Conservation (phyloP, 1,140 invertebrate species). For the Oreohelix idahoensis region DNA sequence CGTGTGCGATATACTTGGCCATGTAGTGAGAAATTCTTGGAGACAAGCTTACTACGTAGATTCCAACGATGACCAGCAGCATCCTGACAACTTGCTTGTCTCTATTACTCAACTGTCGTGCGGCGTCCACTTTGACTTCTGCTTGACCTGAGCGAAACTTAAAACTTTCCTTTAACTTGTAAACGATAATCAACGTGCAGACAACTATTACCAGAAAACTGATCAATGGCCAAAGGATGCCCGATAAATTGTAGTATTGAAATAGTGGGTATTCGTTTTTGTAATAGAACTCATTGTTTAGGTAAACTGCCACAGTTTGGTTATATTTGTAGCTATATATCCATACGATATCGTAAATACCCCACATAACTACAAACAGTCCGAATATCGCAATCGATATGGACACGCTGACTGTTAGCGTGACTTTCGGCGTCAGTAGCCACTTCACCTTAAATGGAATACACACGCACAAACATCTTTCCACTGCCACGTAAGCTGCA, state of each 20-base stretch:
- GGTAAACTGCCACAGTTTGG: conserved; percentile 7
- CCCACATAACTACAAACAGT: conserved; percentile 20
- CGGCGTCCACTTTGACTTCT: not conserved
- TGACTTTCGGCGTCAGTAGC: conserved; percentile 14
- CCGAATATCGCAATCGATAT: conserved; percentile 1
- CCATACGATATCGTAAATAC: conserved; percentile 31
- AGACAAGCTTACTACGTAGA: not conserved
- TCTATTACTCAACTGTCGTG: not conserved
- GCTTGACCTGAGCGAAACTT: conserved; percentile 1
- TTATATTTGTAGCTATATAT: not conserved
- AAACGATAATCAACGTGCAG: conserved; percentile 5
- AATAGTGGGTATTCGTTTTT: conserved; percentile 2
- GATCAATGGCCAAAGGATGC: conserved; percentile 18
- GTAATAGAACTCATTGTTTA: not conserved
- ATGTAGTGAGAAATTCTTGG: not conserved
- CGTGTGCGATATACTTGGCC: conserved; percentile 3
- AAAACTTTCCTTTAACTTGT: conserved; percentile 3
- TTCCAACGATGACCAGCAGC: not conserved
- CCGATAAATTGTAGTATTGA: conserved; percentile 25
- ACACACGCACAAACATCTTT: conserved; percentile 22
- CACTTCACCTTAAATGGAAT: conserved; percentile 25
- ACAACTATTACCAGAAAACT: conserved; percentile 10
- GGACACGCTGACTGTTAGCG: not conserved
- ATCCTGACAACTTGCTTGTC: conserved; percentile 23
- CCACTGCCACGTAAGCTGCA: conserved; percentile 27